These are phyloP conservation scores for Biston stratarius DNA, from an alignment of 2,888 invertebrate species.

Conservation along the genomic window DNA sequence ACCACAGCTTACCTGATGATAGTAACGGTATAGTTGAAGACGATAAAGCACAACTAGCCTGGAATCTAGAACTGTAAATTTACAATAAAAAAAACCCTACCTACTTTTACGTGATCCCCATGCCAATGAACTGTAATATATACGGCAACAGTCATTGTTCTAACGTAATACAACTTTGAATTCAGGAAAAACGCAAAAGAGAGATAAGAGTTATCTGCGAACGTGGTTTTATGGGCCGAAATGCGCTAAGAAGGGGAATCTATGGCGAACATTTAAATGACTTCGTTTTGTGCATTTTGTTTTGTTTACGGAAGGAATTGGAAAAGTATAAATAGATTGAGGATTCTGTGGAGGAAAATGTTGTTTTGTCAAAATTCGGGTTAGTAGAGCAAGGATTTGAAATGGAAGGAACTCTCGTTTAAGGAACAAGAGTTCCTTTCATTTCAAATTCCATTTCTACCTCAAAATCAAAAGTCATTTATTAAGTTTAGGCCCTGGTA, in stretches of 20 bases:
- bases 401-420: too few species aligned
- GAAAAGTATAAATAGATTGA: neutral
- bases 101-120: conserved; percentile 29
- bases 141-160: conserved; percentile 26
- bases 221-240: conserved; percentile 44
- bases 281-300: conserved; percentile 21
- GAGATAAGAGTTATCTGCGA: conserved; percentile 43
- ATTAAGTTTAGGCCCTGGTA: too few species aligned
- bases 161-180: conserved; percentile 44
- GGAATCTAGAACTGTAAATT: conserved; percentile 14
- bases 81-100: conserved; percentile 23
- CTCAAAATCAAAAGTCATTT: too few species aligned
- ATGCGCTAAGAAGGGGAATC: conserved; percentile 38
- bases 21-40: too few species aligned
- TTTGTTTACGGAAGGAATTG: conserved; percentile 15
- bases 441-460: too few species aligned
- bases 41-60: too few species aligned
- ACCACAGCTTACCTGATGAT: too few species aligned
- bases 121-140: conserved; percentile 30
- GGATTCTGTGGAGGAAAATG: neutral
- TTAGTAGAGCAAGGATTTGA: too few species aligned
- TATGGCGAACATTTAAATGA: conserved; percentile 43
- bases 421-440: too few species aligned
- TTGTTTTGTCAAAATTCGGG: too few species aligned
- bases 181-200: conserved; percentile 42